Evolutionary conservation across 2,797 vertebrate genomes (phyloP).

Genomic region (Vireo griseus): DNA sequence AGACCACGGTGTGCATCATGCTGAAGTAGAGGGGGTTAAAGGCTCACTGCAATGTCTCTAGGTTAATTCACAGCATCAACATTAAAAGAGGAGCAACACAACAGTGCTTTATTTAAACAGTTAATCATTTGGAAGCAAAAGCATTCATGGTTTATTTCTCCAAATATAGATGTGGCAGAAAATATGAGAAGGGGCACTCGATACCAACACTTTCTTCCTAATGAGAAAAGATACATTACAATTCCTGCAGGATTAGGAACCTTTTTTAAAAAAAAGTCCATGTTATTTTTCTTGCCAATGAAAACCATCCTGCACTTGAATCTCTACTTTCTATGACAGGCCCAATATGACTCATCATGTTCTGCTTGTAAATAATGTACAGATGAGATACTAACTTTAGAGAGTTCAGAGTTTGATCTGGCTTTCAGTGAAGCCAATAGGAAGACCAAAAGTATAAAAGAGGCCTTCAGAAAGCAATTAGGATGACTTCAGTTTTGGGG

Average conservation of each 20-base stretch:
- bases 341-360: not conserved
- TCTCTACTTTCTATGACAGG: not conserved
- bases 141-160: not conserved
- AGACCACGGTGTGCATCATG: accelerated
- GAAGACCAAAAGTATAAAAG: not conserved
- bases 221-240: slow-evolving; percentile 32
- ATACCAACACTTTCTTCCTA: not conserved
- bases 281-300: not conserved
- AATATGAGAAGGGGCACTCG: not conserved
- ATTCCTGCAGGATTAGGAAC: not conserved
- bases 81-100: not conserved
- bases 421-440: not conserved
- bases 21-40: not conserved
- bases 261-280: not conserved
- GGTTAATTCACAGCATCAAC: slow-evolving; percentile 7
- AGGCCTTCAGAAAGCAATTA: not conserved
- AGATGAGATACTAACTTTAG: not conserved
- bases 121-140: slow-evolving; percentile 51
- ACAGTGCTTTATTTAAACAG: slow-evolving; percentile 26
- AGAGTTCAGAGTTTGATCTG: not conserved
- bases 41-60: not conserved
- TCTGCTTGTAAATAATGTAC: not conserved
- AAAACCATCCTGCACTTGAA: not conserved
- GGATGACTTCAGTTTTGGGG: not conserved
- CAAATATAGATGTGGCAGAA: not conserved